Evolutionary conservation across 2,113 vertebrate genomes (phyloP).

Genomic region (Neolamprologus variostigma): DNA sequence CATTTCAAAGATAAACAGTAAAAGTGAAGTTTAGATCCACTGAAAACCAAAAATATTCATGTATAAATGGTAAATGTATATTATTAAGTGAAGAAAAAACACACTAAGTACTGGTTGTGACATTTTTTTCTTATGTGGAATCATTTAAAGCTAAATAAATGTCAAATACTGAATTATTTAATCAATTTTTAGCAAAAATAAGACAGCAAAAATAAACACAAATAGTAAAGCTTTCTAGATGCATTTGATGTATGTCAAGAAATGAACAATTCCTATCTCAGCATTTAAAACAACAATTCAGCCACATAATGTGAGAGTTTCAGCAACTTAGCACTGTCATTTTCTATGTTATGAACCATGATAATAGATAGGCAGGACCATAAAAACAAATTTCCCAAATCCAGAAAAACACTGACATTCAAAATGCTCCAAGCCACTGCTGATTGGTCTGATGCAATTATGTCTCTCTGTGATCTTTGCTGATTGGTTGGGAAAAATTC

Average conservation of each 20-base stretch:
- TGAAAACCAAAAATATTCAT: neutral
- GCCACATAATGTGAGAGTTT: neutral
- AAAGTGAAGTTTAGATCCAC: neutral
- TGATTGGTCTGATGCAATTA: neutral
- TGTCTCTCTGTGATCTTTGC: neutral
- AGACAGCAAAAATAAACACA: neutral
- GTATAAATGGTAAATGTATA: neutral
- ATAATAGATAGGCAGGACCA: neutral
- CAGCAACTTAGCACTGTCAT: neutral
- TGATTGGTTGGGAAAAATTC: neutral
- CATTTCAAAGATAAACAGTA: neutral
- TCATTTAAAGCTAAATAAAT: neutral
- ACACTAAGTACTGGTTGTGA: neutral
- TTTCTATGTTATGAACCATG: neutral
- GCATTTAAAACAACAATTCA: neutral
- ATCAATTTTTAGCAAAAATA: rapidly evolving
- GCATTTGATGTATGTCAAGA: neutral
- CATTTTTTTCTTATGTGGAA: neutral
- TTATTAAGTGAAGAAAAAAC: neutral
- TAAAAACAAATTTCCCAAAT: neutral
- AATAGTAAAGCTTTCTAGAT: neutral
- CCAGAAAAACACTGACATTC: neutral
- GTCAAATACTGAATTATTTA: neutral
- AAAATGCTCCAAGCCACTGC: neutral
- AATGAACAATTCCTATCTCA: neutral